A percentile compares a stretch with the other conserved stretches of the same genome.
Evolutionary conservation across 2,113 vertebrate genomes (phyloP).

Genomic region (Capreolus pygargus): DNA sequence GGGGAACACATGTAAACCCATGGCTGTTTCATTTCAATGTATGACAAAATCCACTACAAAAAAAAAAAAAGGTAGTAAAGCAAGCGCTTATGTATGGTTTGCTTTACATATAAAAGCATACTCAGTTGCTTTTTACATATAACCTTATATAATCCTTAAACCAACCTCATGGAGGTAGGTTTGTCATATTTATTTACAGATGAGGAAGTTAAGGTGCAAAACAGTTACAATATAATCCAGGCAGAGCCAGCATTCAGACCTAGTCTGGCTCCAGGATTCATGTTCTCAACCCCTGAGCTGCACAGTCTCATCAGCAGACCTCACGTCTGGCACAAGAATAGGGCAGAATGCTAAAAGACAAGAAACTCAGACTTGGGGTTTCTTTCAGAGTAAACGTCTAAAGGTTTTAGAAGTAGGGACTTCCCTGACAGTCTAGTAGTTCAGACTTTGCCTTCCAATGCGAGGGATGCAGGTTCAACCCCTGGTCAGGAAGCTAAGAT

Average conservation of each 20-base stretch:
- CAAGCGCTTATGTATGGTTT: neutral
- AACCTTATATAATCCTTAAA: neutral
- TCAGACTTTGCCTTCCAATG: neutral
- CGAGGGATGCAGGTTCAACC: neutral
- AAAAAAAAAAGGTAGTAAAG: conserved; percentile 5
- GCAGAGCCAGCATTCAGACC: neutral
- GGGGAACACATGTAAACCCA: too few species aligned
- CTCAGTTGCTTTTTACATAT: neutral
- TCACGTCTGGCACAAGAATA: neutral
- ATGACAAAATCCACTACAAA: too few species aligned
- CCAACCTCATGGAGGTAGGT: neutral
- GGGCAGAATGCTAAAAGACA: neutral
- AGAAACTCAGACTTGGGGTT: neutral
- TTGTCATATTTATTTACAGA: conserved; percentile 1
- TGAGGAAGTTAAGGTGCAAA: neutral
- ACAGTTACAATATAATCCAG: neutral
- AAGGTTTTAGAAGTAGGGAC: neutral
- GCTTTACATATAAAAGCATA: neutral
- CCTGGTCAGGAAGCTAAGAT: neutral
- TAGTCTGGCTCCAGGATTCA: neutral
- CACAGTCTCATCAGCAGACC: neutral
- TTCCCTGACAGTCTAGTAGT: neutral
- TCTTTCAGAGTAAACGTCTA: neutral
- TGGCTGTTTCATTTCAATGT: too few species aligned
- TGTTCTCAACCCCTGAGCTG: neutral